Base-by-base conservation (phyloP, 2,888 invertebrate genomes). In the Endotricha flammealis region DNA sequence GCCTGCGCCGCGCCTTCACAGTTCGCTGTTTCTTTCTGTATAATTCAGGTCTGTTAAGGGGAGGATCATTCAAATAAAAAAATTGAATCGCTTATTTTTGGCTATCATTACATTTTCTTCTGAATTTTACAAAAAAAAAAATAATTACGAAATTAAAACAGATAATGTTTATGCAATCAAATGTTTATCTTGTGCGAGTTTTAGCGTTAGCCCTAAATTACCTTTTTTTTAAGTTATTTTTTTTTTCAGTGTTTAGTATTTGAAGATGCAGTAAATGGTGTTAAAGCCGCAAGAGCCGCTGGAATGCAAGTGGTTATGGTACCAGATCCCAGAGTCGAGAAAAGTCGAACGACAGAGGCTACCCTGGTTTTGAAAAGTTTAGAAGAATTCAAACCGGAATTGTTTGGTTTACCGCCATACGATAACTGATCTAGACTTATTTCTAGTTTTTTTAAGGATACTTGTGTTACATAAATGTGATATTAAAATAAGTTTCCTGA, bases 211-310 rank as follows among this genome's bases (percentile, higher is more conserved):
- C 16, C 3, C 6, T 16, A 16, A 3, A 16, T 4, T 16, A 3
- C 16, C 3, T 16, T 25, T 32, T 35, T 13, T 8, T 25, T 36
- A 33, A 12, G 9, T 23, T 10, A 30, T 8, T 39, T 35, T 22
- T 38, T 12, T 38, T 63, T 58, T 2, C 74, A 92, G 91, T 94
- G 94, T 60, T 74, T 97, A 45, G 96, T 96, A 0, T 93, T 97
- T 70, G 97, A 98, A 82, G 97, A 98, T 83, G 93, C 97, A 1
- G 92, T 93, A 0, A 95, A 95, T 76, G 97, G 98, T 1, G 95
- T 96, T 0, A 81, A 85, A 41, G 94, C 94, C 1, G 96, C 92
- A 0, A 64, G 82, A 13, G 88, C 89, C 11, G 96, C 96, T 1
- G 93, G 93, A 2, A 97, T 97, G 96, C 94, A 94, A 71, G 91